These are phyloP conservation scores for Tachina lurida DNA, from an alignment of 2,888 invertebrate species.

Conservation along the genomic window DNA sequence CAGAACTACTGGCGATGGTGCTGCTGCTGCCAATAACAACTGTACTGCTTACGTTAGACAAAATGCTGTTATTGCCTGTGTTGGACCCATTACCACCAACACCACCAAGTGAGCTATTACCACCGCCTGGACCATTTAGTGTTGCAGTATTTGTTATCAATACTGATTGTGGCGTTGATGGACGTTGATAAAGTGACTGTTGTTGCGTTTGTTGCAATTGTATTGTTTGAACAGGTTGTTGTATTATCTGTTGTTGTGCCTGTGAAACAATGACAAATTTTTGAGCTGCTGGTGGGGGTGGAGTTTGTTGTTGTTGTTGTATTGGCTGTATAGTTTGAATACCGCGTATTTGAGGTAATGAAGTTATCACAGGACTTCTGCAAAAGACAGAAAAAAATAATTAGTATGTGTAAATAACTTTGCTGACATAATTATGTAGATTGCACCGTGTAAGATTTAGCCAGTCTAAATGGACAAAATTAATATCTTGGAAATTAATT, in stretches of 20 bases:
- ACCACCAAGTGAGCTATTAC: constrained; percentile 47
- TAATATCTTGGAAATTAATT: too few species aligned
- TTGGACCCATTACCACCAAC: constrained; percentile 60
- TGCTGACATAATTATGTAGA: constrained; percentile 6
- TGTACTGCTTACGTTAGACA: constrained; percentile 63
- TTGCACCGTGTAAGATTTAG: too few species aligned
- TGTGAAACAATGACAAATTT: constrained; percentile 81
- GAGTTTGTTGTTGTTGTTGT: constrained; percentile 67
- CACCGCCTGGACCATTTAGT: constrained; percentile 61
- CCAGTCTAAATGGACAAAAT: too few species aligned
- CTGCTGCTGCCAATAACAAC: constrained; percentile 64
- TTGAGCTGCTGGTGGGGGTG: constrained; percentile 72
- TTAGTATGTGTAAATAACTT: constrained; percentile 1
- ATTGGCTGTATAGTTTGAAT: constrained; percentile 75
- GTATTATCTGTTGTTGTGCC: constrained; percentile 71
- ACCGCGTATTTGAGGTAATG: constrained; percentile 79
- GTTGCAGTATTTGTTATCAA: constrained; percentile 67
- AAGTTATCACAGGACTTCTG: constrained; percentile 79
- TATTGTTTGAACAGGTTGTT: constrained; percentile 73
- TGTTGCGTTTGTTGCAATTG: constrained; percentile 65
- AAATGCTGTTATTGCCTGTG: constrained; percentile 40
- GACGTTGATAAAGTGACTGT: constrained; percentile 74
- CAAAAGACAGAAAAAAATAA: constrained; percentile 19
- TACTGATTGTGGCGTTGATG: constrained; percentile 76
- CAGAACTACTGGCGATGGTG: constrained; percentile 46